A percentile compares a stretch with the other conserved stretches of the same genome.
phyloP scores from a whole-genome alignment of 1,140 invertebrate genomes.

The Melipona quadrifasciata region DNA sequence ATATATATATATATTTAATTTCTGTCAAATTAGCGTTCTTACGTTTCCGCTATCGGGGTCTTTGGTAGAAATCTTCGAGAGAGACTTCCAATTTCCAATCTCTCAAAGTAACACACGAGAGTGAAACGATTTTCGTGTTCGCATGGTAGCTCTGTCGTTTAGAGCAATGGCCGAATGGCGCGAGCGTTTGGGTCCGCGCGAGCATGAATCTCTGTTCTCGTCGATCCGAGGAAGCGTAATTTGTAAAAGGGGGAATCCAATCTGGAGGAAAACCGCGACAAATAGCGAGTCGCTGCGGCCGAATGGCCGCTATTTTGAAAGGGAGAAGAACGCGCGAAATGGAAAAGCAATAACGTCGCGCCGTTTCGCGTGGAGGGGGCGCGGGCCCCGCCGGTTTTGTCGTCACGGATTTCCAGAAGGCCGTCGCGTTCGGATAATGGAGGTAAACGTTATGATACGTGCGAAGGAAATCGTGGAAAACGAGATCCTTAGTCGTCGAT shows the following conservation, averaged over 20 bases:
- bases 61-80: background rate
- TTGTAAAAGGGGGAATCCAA: slow-evolving; percentile 40
- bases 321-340: slow-evolving; percentile 11
- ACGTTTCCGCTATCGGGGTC: too few relatives aligned
- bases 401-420: background rate
- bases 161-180: background rate
- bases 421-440: slow-evolving; percentile 3
- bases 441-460: slow-evolving; percentile 36
- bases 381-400: background rate
- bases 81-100: background rate
- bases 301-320: slow-evolving; percentile 32
- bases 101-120: background rate
- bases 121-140: slow-evolving; percentile 18
- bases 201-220: slow-evolving; percentile 25
- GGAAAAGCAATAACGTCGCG: slow-evolving; percentile 28
- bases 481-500: background rate
- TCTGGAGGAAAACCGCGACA: slow-evolving; percentile 41
- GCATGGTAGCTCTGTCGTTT: background rate
- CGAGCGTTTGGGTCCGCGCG: background rate
- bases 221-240: slow-evolving; percentile 27
- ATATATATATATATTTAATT: too few relatives aligned
- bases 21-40: too few relatives aligned
- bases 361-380: background rate
- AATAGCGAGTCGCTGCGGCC: slow-evolving; percentile 22
- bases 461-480: slow-evolving; percentile 1